Conservation (phyloP, 2,113 vertebrate species). For the Bos javanicus region DNA sequence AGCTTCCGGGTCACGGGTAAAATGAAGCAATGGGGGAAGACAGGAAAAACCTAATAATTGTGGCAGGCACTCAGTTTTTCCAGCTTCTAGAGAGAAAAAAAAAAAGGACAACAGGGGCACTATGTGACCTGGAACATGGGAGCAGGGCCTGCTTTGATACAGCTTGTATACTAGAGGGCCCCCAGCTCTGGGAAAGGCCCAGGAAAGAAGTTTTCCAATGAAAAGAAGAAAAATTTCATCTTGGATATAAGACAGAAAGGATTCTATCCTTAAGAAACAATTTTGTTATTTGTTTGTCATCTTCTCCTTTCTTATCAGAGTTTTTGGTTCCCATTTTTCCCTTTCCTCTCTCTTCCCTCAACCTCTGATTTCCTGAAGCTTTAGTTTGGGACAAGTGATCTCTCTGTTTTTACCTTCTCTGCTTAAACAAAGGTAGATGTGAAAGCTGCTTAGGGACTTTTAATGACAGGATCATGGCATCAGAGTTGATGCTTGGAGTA, state of each 20-base stretch:
- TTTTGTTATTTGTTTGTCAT: neutral
- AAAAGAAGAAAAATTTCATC: neutral
- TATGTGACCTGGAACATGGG: neutral
- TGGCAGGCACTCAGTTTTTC: neutral
- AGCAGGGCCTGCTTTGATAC: neutral
- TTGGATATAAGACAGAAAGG: neutral
- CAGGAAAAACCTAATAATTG: neutral
- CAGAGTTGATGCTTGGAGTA: neutral
- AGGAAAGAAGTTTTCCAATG: neutral
- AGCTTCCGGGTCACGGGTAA: neutral
- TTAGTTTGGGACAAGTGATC: neutral
- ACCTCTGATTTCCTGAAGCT: neutral
- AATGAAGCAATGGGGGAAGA: neutral
- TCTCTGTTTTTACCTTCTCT: neutral
- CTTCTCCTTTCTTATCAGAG: neutral
- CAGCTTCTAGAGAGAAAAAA: neutral
- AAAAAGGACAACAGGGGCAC: neutral
- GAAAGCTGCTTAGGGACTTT: neutral
- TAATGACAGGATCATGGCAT: neutral
- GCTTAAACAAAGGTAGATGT: neutral
- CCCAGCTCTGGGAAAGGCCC: neutral
- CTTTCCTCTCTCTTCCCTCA: neutral
- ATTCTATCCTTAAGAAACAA: neutral
- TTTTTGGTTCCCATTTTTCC: neutral
- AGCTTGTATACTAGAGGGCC: neutral